Conservation (phyloP, 2,797 vertebrate species). For the Chrysolophus pictus region DNA sequence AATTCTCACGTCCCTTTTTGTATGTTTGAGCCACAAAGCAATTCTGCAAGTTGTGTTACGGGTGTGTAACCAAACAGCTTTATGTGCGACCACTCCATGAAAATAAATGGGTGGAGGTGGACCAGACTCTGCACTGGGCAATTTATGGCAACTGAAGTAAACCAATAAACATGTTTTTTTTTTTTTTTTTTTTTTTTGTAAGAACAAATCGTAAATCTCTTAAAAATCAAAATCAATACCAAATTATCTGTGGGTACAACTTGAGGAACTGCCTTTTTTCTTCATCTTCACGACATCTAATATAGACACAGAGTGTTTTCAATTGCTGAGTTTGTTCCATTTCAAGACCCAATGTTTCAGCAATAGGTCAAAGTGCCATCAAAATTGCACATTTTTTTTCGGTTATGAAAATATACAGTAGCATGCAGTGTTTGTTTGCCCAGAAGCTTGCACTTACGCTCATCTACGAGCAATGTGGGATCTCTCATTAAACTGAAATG, state of each 20-base stretch:
- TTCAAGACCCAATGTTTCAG: conserved; percentile 61
- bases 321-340: conserved; percentile 2
- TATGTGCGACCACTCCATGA: conserved; percentile 48
- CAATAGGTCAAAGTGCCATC: conserved; percentile 57
- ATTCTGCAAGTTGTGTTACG: conserved; percentile 53
- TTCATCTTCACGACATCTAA: conserved; percentile 21
- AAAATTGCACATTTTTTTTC: conserved; percentile 57
- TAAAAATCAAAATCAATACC: neutral
- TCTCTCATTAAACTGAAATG: neutral
- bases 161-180: neutral
- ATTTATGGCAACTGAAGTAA: conserved; percentile 38
- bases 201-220: neutral
- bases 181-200: neutral
- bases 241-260: conserved; percentile 22
- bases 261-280: conserved; percentile 40
- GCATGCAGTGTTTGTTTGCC: neutral
- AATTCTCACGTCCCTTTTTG: conserved; percentile 42
- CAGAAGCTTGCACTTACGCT: conserved; percentile 2
- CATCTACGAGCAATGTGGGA: neutral
- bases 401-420: neutral
- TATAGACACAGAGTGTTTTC: conserved; percentile 46
- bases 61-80: conserved; percentile 13
- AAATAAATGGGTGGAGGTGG: conserved; percentile 43
- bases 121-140: conserved; percentile 43
- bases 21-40: conserved; percentile 56